Evolutionary conservation across 2,888 invertebrate species (phyloP).

Genomic region (Ormyrus labotus): DNA sequence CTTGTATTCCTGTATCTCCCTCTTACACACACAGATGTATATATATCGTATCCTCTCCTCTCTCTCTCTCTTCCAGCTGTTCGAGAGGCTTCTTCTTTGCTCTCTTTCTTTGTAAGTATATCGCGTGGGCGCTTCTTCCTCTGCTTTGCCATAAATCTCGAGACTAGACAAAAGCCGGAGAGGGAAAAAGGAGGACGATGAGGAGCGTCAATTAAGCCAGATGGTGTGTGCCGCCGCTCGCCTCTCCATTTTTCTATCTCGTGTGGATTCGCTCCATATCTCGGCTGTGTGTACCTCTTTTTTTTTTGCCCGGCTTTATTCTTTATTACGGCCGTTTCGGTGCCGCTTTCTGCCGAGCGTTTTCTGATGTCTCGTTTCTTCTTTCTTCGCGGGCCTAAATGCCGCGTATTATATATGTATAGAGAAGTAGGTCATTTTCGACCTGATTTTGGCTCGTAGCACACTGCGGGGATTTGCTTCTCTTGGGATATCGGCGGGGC

Average conservation of each 20-base stretch:
- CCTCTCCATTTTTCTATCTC: constrained; percentile 26
- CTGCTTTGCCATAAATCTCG: constrained; percentile 68
- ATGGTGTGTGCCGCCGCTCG: constrained; percentile 6
- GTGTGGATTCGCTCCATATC: not conserved
- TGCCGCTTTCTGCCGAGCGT: not conserved
- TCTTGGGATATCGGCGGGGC: too few relatives aligned
- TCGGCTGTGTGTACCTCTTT: not conserved
- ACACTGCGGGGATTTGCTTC: too few relatives aligned
- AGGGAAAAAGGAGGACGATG: not conserved
- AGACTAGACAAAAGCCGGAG: constrained; percentile 68
- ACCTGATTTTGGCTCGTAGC: too few relatives aligned
- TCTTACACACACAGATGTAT: not conserved
- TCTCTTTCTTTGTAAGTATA: not conserved
- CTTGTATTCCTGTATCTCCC: constrained; percentile 14
- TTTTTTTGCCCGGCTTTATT: constrained; percentile 5
- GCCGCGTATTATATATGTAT: too few relatives aligned
- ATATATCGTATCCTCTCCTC: not conserved
- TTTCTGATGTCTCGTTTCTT: too few relatives aligned
- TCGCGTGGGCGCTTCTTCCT: not conserved
- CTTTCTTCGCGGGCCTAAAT: not conserved
- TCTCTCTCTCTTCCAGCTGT: not conserved
- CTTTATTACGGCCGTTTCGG: constrained; percentile 8
- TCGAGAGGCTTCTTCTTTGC: not conserved
- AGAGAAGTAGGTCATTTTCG: too few relatives aligned
- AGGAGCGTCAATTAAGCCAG: constrained; percentile 69